Percentiles rank a stretch among this genome's conserved stretches.
phyloP scores from a whole-genome alignment of 2,113 vertebrate species.

The Atlantisia rogersi region DNA sequence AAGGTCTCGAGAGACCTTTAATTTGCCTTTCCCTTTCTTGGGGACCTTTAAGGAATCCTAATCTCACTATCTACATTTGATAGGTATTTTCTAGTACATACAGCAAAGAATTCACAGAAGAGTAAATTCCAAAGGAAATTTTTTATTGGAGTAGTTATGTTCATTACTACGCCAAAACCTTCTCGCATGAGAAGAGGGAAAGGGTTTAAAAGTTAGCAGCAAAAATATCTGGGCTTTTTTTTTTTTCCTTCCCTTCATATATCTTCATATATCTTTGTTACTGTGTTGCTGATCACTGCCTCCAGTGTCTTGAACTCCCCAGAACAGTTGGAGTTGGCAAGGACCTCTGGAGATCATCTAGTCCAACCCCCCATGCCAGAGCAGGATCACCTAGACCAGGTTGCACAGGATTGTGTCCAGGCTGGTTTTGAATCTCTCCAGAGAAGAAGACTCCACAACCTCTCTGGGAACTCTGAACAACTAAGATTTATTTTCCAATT shows the following conservation, averaged over 20 bases:
- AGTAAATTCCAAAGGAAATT: neutral
- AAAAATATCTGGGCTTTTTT: neutral
- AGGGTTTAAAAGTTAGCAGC: neutral
- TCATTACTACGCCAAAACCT: neutral
- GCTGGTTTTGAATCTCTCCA: too few species aligned
- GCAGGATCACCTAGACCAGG: too few species aligned
- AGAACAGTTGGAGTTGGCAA: too few species aligned
- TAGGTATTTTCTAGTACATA: constrained; percentile 11
- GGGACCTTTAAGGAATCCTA: neutral
- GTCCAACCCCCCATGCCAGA: too few species aligned
- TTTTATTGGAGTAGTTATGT: neutral
- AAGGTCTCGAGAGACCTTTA: neutral
- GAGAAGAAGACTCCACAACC: too few species aligned
- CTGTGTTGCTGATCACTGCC: neutral
- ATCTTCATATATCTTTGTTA: neutral
- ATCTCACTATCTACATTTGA: neutral
- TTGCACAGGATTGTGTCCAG: too few species aligned
- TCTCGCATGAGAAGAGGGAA: neutral
- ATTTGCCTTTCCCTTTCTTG: neutral
- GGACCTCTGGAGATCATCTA: too few species aligned
- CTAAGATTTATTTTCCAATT: neutral
- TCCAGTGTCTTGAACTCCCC: neutral
- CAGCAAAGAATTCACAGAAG: neutral
- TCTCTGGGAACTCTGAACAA: neutral
- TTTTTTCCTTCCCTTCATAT: neutral